Base-by-base conservation (phyloP, 2,113 vertebrate species). In the Argyrosomus japonicus region DNA sequence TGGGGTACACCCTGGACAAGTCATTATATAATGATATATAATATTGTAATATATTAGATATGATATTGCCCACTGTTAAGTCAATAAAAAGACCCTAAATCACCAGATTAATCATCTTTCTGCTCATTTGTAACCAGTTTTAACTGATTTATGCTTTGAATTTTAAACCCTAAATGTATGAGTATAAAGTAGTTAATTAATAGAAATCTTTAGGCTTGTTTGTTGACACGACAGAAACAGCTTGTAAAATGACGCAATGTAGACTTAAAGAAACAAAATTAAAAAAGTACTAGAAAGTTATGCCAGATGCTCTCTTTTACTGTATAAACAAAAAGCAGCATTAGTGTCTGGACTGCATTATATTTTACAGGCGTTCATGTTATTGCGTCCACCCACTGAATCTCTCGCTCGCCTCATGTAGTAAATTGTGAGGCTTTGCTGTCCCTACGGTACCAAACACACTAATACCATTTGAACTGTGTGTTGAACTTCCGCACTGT, bases 391-490 rank as follows among this genome's bases (percentile, higher is more conserved):
- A 48, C 17, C 17, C 12, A 9, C 5, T 36, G 21, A 56, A 56
- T 14, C 47, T 19, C 23, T 45, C 53, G 2, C 32, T 43, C 12
- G 45, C 4, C 58, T 61, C 23, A 18, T 58, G 19, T 15, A 4
- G 29, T 56, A 11, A 50, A 53, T 57, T 57, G 25, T 62, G 48
- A 61, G 36, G 23, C 27, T 40, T 17, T 64, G 11, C 61, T 45
- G 23, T 29, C 45, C n/a, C 29, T 21, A 12, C 50, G 40, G 56
- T 3, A 48, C 23, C 5, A 13, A 53, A 81, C 67, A 73, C 85
- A 76, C 56, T 56, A 27, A 56, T 36, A 69, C 81, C 21, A 63
- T 61, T 12, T 23, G 53, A 63, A n/a, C 71, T 54, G 45, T 47
- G 29, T 4, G 45, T 11, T 67, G 14, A 81, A 64, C 61, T 72